Percentiles rank a stretch among this genome's conserved stretches.
Evolutionary conservation across 2,797 vertebrate genomes (phyloP).

Genomic region (Argentina silus): DNA sequence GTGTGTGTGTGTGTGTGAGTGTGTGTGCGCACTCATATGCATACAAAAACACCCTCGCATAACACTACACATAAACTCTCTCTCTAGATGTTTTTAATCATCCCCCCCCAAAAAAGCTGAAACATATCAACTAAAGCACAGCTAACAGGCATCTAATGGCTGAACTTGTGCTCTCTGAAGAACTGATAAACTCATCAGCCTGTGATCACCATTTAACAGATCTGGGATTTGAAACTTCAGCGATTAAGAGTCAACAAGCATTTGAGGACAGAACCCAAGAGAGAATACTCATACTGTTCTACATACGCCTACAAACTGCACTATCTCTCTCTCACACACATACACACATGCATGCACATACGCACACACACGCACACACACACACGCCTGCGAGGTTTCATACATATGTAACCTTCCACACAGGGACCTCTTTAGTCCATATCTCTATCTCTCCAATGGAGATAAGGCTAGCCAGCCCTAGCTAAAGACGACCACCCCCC

Average conservation of each 20-base stretch:
- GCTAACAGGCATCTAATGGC: constrained; percentile 58
- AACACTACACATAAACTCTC: neutral
- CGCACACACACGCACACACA: constrained; percentile 26
- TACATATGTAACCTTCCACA: constrained; percentile 54
- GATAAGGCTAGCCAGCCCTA: constrained; percentile 67
- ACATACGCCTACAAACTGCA: constrained; percentile 28
- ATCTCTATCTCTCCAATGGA: constrained; percentile 58
- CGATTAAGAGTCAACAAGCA: constrained; percentile 60
- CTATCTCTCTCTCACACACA: constrained; percentile 25
- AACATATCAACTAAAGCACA: constrained; percentile 18
- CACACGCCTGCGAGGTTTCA: constrained; percentile 50
- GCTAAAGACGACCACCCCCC: constrained; percentile 66
- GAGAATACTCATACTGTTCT: neutral
- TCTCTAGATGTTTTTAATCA: neutral
- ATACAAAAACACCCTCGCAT: neutral
- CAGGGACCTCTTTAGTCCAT: constrained; percentile 53
- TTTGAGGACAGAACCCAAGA: constrained; percentile 46
- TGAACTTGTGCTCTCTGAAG: constrained; percentile 58
- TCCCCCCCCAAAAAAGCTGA: constrained; percentile 19
- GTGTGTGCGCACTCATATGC: neutral
- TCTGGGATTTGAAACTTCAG: constrained; percentile 65
- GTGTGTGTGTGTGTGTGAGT: constrained; percentile 24
- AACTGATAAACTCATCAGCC: constrained; percentile 55
- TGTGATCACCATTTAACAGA: constrained; percentile 65
- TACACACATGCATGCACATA: constrained; percentile 24